Evolutionary conservation across 2,113 vertebrate genomes (phyloP), one percentile per base, ranked within the genome.

Genomic region (Cyanoderma ruficeps): DNA sequence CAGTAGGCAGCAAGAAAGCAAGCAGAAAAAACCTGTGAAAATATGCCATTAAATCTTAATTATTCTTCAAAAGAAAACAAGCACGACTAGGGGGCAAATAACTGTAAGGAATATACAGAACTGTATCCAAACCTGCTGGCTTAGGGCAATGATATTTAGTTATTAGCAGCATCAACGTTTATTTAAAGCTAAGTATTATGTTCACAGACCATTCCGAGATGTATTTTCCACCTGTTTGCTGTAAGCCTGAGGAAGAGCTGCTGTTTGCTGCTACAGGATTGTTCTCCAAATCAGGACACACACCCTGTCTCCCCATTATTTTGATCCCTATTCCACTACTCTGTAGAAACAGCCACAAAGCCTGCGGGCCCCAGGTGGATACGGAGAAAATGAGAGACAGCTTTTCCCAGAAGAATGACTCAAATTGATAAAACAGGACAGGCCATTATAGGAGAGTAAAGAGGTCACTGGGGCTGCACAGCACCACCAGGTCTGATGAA

Each of bases 1-100:
- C 98, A 98, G 97, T 94, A 98, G 98, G 98, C 96, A 98, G 94
- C 96, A 96, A 97, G 96, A 98, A 97, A 96, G 96, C 93, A 96
- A 96, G 97, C 92, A 97, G 95, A 97, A 97, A 97, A 97, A 97
- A 98, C 41, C 96, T 95, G 91, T 94, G 97, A 98, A 98, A 98
- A 97, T 97, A 97, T 96, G 93, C 98, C 97, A 98, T 98, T 98
- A 98, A 98, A 98, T 98, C 98, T 98, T 98, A 98, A 98, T 98
- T 98, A 98, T 98, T 98, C 98, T 98, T 98, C 97, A 98, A 98
- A 98, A 97, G 97, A 98, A 98, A 98, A 97, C 98, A 98, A 98
- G 97, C 97, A 94, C 75, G 6, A 98, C 97, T 96, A 94, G 96
- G 97, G 96, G 98, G 97, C 94, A 98, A 95, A 98, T 96, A 97